Conservation (phyloP, 2,113 vertebrate species). For the Psittacara wagleri region DNA sequence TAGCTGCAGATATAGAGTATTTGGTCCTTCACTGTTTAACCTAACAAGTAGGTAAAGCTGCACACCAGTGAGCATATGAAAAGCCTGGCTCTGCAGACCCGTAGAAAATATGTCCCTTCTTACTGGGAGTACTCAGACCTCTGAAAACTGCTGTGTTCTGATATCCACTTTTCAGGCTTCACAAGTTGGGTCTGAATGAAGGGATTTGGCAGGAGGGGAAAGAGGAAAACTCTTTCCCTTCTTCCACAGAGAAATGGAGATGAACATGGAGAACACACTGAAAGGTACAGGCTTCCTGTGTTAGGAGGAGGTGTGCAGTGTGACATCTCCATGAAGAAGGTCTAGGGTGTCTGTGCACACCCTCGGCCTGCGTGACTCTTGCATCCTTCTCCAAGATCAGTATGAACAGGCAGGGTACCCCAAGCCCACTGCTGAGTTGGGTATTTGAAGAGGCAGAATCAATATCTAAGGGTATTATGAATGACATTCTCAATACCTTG, state of each 20-base stretch:
- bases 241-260: not conserved
- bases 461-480: not conserved
- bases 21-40: not conserved
- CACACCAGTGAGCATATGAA: not conserved
- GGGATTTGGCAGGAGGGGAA: not conserved
- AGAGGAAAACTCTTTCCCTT: not conserved
- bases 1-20: not conserved
- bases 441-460: not conserved
- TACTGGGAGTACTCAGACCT: accelerated
- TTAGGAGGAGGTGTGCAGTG: not conserved
- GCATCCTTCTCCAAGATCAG: not conserved
- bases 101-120: accelerated
- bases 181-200: accelerated
- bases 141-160: not conserved
- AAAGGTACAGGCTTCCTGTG: not conserved
- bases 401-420: not conserved
- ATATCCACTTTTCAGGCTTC: not conserved
- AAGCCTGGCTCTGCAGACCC: not conserved
- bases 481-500: not conserved
- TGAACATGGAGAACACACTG: accelerated
- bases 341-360: not conserved
- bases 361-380: accelerated
- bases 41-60: not conserved
- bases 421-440: not conserved
- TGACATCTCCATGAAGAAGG: accelerated